Evolutionary conservation across 2,888 invertebrate genomes (phyloP), one percentile per base, ranked within the genome.

Genomic region (Pyrrhosoma nymphula): DNA sequence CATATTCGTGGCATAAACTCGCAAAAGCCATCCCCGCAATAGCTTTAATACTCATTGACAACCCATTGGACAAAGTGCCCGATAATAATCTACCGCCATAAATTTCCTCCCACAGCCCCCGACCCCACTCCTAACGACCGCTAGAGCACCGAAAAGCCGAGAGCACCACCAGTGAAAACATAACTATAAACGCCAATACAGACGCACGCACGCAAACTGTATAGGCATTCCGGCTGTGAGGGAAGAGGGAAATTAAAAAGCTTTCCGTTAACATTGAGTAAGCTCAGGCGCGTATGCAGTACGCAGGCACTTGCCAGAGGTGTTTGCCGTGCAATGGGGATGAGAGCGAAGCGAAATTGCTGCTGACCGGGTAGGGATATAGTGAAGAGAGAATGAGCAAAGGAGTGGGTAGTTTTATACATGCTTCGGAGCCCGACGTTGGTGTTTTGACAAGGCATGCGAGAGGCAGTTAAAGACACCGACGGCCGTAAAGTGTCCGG

Each of bases 1-100:
- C 63, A 39, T 69, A 63, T 63, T 26, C 91, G 91, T 23, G 91
- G 63, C 60, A 91, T 69, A 63, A 39, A 82, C 82, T 82, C 18
- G 82, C 82, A 35, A 82, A n/a, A 82, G 82, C 35, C 30, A 35
- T 91, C 39, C 26, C 63, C 63, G 60, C 63, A 56, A 39, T 39
- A 39, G 63, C 30, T 63, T 63, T 91, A 91, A 91, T 91, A 91
- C 60, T 63, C 91, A 91, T 91, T 91, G 91, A 91, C 91, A 39
- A 91, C 60, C 60, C 39, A 14, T 60, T n/a, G 89, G 18, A 89
- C 89, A 89, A 89, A 91, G 63, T 91, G 91, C 30, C 23, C 91
- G 91, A 91, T 91, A 91, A 91, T 20, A 63, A 91, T 91, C 91
- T 91, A 14, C 23, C 39, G 39, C 63, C 91, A 39, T 55, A 55